Conservation (phyloP, 2,888 invertebrate genomes). For the Lepidocyrtoides sp. region DNA sequence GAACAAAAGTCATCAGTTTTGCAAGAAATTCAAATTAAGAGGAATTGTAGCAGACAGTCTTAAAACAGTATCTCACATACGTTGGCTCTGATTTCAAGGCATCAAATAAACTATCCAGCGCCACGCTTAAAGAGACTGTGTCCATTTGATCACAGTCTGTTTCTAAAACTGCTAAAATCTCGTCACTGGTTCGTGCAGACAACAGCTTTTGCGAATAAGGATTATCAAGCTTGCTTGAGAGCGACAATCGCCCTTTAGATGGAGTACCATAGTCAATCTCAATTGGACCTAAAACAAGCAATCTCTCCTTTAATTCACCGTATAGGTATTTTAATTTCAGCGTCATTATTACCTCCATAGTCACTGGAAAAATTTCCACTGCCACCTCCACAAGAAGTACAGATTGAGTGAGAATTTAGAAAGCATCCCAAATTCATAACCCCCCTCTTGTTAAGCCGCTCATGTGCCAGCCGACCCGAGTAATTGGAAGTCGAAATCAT, state of each 20-base stretch:
- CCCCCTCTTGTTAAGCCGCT: too few relatives aligned
- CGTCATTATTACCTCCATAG: slow-evolving; percentile 20
- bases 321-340: background rate
- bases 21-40: too few relatives aligned
- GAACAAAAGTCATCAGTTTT: too few relatives aligned
- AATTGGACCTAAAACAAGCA: background rate
- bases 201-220: slow-evolving; percentile 56
- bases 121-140: slow-evolving; percentile 14
- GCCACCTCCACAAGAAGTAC: background rate
- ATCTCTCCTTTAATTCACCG: background rate
- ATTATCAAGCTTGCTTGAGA: slow-evolving; percentile 8
- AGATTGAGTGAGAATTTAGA: background rate
- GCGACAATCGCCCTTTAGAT: too few relatives aligned
- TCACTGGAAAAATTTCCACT: background rate
- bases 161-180: slow-evolving; percentile 52
- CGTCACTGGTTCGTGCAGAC: slow-evolving; percentile 19
- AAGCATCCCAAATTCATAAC: background rate
- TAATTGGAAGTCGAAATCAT: too few relatives aligned
- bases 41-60: too few relatives aligned
- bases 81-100: slow-evolving; percentile 34
- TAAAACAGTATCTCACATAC: background rate
- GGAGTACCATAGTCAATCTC: too few relatives aligned
- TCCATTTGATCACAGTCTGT: slow-evolving; percentile 54
- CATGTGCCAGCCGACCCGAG: too few relatives aligned
- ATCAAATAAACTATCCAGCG: slow-evolving; percentile 65